Base-by-base conservation (phyloP, 2,113 vertebrate species). In the Anoura caudifer region DNA sequence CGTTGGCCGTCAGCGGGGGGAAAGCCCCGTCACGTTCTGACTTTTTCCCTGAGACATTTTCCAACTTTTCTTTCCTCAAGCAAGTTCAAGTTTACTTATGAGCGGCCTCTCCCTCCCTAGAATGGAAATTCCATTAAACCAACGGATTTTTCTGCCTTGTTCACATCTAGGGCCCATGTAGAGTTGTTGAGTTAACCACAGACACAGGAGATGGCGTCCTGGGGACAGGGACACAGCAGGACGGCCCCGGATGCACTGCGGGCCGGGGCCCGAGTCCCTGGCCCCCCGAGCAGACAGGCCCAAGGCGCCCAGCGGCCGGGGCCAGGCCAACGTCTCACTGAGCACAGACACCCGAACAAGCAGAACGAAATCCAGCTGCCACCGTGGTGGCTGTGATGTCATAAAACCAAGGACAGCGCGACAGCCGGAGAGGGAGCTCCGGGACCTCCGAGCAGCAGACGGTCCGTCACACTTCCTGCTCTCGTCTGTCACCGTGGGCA, bases 371-470 rank as follows among this genome's bases (percentile, higher is more conserved):
- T 2, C n/a, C 86, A 6, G 2, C 10, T 6, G 13, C 54, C 3
- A 0, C 1, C 3, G 28, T 41, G 0, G 0, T 24, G 14, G 3
- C 87, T 3, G 7, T 0, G 38, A 43, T 10, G 5, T 17, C 65
- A 6, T 4, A 1, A 54, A 22, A 20, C 16, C 2, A 9, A 5
- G n/a, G 87, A 7, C n/a, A 0, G 22, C 10, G 2, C 4, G 11
- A 8, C n/a, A 1, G 45, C 38, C 5, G 0, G 4, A 0, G 38
- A 0, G 45, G 3, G 12, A 0, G 26, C 33, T 0, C 0, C 6
- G 0, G 3, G 7, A 8, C 11, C 19, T 43, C 63, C 8, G 87
- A 1, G 1, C 3, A 15, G 28, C 2, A 2, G 2, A 1, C 4
- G 0, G 56, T 3, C 65, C 0, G 0, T 7, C 38, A 1, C 4